Conservation (phyloP, 2,113 vertebrate genomes). For the Dunckerocampus dactyliophorus region DNA sequence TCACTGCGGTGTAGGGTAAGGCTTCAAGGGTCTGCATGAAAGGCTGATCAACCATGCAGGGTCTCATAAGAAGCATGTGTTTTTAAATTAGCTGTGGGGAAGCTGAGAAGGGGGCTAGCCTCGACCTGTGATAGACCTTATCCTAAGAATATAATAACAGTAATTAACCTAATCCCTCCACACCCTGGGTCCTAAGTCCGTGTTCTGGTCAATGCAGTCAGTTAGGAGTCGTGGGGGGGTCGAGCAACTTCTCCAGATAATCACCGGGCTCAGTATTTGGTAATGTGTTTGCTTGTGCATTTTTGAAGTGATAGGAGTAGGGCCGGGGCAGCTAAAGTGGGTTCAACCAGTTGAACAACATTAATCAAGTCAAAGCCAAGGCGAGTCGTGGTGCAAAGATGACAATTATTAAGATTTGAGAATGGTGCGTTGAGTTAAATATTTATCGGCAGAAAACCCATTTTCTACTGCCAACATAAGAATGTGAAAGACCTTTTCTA, state of each 20-base stretch:
- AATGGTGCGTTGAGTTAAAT: too few species aligned
- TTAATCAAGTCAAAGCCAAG: conserved; percentile 21
- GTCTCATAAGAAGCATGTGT: conserved; percentile 50
- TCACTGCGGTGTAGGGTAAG: conserved; percentile 20
- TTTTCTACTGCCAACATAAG: too few species aligned
- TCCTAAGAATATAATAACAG: conserved; percentile 64
- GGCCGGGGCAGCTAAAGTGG: conserved; percentile 28
- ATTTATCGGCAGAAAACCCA: too few species aligned
- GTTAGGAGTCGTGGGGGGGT: conserved; percentile 62
- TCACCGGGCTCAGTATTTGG: conserved; percentile 55
- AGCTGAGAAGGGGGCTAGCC: conserved; percentile 35
- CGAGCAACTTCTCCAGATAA: conserved; percentile 68
- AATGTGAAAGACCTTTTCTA: too few species aligned
- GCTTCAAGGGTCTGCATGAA: conserved; percentile 23
- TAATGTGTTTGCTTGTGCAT: conserved; percentile 42
- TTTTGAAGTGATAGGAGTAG: conserved; percentile 42
- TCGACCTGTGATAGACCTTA: conserved; percentile 50
- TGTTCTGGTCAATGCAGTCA: conserved; percentile 39
- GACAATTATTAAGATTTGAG: conserved; percentile 17
- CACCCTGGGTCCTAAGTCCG: conserved; percentile 45
- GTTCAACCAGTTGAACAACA: conserved; percentile 39
- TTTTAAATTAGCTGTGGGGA: conserved; percentile 70
- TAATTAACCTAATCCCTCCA: conserved; percentile 72
- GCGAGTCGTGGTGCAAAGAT: conserved; percentile 20
- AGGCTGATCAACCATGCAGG: conserved; percentile 52